Evolutionary conservation across 2,797 vertebrate genomes (phyloP).

Genomic region (Setipinna tenuifilis): DNA sequence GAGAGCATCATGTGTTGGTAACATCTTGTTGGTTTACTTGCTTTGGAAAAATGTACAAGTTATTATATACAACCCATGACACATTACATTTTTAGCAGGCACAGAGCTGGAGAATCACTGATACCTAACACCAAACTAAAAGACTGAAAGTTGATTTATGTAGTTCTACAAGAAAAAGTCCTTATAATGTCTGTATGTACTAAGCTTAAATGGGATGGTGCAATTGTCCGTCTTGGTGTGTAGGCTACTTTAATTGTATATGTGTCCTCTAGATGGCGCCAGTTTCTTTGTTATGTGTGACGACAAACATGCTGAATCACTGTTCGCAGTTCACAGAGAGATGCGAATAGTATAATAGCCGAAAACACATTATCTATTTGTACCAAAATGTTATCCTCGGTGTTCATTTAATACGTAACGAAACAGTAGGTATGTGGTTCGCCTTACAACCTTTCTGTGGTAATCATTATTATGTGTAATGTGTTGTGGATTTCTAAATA

Average conservation of each 20-base stretch:
- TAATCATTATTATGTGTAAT: neutral
- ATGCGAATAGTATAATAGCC: neutral
- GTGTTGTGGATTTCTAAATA: neutral
- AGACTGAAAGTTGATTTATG: neutral
- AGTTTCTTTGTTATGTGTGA: neutral
- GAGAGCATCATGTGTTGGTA: too few relatives aligned
- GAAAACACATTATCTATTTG: neutral
- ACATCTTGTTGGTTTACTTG: too few relatives aligned
- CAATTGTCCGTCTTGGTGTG: too few relatives aligned
- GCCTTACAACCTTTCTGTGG: neutral
- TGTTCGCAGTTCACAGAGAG: neutral
- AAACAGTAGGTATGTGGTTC: neutral
- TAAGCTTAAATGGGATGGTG: neutral
- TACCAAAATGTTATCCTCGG: neutral
- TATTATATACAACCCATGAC: neutral
- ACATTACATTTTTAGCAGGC: neutral
- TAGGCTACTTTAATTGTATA: too few relatives aligned
- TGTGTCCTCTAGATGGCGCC: slow-evolving; percentile 15
- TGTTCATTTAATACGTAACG: neutral
- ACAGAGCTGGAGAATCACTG: neutral
- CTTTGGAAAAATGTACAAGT: neutral
- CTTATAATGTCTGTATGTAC: neutral
- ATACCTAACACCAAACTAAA: neutral
- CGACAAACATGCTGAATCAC: slow-evolving; percentile 12
- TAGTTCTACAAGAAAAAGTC: neutral